Percentiles rank a stretch among this genome's conserved stretches.
Evolutionary conservation across 1,140 invertebrate genomes (phyloP).

Genomic region (Triops cancriformis): DNA sequence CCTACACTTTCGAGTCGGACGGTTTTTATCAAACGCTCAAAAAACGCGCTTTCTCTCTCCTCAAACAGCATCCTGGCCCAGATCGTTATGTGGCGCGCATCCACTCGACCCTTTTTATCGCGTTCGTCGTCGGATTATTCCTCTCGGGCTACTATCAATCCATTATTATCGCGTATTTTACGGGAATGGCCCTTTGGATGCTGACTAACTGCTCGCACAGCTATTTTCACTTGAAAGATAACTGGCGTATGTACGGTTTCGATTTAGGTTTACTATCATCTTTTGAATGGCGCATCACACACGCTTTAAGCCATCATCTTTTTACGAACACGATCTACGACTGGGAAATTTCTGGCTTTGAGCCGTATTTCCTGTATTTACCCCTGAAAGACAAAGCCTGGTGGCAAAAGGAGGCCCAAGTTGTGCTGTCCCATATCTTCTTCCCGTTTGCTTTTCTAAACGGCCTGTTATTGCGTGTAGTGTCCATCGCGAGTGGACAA

Average conservation of each 20-base stretch:
- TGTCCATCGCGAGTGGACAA: conserved; percentile 24
- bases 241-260: conserved; percentile 72
- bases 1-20: conserved; percentile 56
- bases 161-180: conserved; percentile 39
- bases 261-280: conserved; percentile 57
- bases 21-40: conserved; percentile 61
- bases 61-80: conserved; percentile 28
- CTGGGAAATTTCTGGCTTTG: conserved; percentile 58
- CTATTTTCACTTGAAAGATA: conserved; percentile 70
- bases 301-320: conserved; percentile 68
- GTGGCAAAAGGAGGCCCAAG: conserved; percentile 42
- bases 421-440: conserved; percentile 43
- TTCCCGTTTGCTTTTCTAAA: conserved; percentile 34
- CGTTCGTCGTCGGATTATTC: conserved; percentile 45
- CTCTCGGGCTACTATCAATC: conserved; percentile 44
- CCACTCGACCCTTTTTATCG: conserved; percentile 45
- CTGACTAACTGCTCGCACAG: conserved; percentile 59
- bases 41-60: conserved; percentile 38
- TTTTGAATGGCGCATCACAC: conserved; percentile 65
- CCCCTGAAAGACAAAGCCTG: conserved; percentile 45
- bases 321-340: conserved; percentile 66
- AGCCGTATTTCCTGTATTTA: conserved; percentile 61
- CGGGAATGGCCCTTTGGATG: conserved; percentile 49
- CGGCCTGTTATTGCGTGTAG: conserved; percentile 36
- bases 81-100: conserved; percentile 34